Evolutionary conservation across 2,113 vertebrate species (phyloP).

Genomic region (Vulpes vulpes): DNA sequence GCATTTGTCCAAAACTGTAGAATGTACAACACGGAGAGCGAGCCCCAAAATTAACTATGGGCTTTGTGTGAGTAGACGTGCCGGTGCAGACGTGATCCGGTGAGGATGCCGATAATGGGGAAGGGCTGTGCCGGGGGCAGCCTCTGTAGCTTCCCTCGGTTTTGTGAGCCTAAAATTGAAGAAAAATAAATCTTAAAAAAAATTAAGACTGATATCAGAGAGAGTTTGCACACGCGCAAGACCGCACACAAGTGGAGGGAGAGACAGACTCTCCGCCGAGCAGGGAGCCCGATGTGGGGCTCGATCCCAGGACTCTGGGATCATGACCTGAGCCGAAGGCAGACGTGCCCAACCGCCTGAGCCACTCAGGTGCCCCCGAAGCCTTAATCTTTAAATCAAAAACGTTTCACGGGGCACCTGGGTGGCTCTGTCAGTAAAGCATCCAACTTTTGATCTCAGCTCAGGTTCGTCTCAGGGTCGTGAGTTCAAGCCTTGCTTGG

Average conservation of each 20-base stretch:
- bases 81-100: rapidly evolving
- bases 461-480: background rate
- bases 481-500: background rate
- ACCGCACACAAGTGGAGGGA: too few relatives aligned
- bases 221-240: too few relatives aligned
- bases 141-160: background rate
- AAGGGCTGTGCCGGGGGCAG: background rate
- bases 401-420: background rate
- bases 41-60: background rate
- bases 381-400: background rate
- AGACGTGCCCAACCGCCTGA: too few relatives aligned
- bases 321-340: too few relatives aligned
- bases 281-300: too few relatives aligned
- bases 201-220: too few relatives aligned
- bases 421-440: background rate
- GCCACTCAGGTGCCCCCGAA: too few relatives aligned
- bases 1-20: background rate
- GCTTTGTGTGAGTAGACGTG: background rate
- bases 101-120: background rate
- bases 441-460: background rate
- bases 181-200: too few relatives aligned
- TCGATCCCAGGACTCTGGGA: too few relatives aligned
- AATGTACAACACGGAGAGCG: background rate
- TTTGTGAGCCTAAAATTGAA: background rate
- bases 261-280: too few relatives aligned